Conservation (phyloP, 2,113 vertebrate species). For the Corvus cornix region DNA sequence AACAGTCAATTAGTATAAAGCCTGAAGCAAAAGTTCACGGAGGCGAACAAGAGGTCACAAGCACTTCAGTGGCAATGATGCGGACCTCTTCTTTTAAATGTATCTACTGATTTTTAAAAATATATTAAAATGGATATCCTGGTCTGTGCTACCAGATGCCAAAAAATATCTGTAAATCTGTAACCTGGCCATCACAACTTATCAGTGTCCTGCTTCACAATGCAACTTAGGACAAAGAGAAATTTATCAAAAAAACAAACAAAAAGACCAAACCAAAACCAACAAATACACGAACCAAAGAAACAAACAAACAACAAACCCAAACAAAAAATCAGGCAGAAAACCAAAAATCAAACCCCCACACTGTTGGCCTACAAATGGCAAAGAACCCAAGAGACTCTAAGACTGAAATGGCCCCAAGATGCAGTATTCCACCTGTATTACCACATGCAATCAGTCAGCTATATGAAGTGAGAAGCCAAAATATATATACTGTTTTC, state of each 20-base stretch:
- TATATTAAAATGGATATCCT: not conserved
- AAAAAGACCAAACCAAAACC: not conserved
- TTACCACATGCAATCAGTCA: not conserved
- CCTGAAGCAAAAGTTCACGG: conserved; percentile 20
- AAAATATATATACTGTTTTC: not conserved
- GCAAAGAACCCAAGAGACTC: not conserved
- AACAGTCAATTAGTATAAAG: not conserved
- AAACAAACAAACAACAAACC: not conserved
- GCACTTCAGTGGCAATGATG: not conserved
- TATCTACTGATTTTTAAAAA: not conserved
- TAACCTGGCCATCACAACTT: not conserved
- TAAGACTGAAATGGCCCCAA: not conserved
- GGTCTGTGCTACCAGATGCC: not conserved
- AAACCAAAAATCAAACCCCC: not conserved
- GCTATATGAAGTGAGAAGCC: not conserved
- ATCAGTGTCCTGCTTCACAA: not conserved
- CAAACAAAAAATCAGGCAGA: not conserved
- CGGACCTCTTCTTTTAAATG: not conserved
- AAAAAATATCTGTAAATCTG: not conserved
- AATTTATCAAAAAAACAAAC: not conserved
- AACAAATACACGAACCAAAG: not conserved
- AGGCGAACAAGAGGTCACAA: not conserved
- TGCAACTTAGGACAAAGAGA: not conserved
- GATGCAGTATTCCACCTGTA: not conserved
- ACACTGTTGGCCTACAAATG: not conserved